Conservation (phyloP, 2,113 vertebrate genomes). For the Felis catus region F.catus_Fca126_mat1.0 CM031417.1:54882501-54883000, state of each 20-base stretch:
- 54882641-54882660: neutral
- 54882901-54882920: slow-evolving; percentile 24
- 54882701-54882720: slow-evolving; percentile 47
- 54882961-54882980: neutral
- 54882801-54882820: slow-evolving; percentile 30
- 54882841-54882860: slow-evolving; percentile 52
- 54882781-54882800: slow-evolving; percentile 28
- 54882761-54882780: neutral
- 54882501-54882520: slow-evolving; percentile 41
- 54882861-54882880: slow-evolving; percentile 10
- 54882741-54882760: slow-evolving; percentile 57
- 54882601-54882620: neutral
- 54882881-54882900: slow-evolving; percentile 26
- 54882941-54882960: neutral
- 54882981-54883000: neutral
- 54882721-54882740: neutral
- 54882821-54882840: slow-evolving; percentile 17
- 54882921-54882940: neutral
- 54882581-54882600: slow-evolving; percentile 44
- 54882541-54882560: neutral
- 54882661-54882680: neutral
- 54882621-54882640: slow-evolving; percentile 51
- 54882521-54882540: neutral
- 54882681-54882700: slow-evolving; percentile 46
- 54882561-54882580: neutral